Conservation (phyloP, 2,113 vertebrate species). For the Dasyurus viverrinus region DNA sequence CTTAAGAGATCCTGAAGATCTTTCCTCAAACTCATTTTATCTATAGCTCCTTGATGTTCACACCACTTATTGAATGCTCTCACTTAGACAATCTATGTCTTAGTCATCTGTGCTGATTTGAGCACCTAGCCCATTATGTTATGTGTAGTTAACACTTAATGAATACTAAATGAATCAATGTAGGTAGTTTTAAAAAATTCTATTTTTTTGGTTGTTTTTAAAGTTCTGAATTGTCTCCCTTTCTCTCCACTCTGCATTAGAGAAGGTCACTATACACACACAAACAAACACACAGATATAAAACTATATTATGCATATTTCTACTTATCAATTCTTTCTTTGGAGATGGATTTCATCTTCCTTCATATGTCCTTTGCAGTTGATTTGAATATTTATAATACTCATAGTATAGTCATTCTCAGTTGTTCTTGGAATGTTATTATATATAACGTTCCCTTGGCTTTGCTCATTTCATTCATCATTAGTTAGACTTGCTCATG, state of each 20-base stretch:
- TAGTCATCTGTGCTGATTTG: neutral
- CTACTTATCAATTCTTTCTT: neutral
- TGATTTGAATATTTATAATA: neutral
- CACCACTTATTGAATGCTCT: neutral
- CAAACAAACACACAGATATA: neutral
- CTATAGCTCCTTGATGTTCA: neutral
- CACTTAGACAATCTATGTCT: neutral
- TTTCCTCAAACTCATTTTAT: neutral
- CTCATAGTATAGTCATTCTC: neutral
- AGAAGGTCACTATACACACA: neutral
- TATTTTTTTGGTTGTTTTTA: neutral
- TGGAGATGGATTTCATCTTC: neutral
- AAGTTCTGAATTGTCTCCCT: neutral
- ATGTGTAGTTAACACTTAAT: neutral
- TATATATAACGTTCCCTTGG: neutral
- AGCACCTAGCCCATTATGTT: neutral
- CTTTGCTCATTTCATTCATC: neutral
- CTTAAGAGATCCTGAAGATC: neutral
- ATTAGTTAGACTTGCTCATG: neutral
- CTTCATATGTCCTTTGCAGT: neutral
- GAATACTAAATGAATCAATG: neutral
- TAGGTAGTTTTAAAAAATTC: neutral
- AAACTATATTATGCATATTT: neutral
- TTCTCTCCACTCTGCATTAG: neutral
- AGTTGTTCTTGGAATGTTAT: neutral